These are phyloP conservation scores for Coptodon bakossiorum DNA, from an alignment of 2,113 vertebrate species.

Conservation along the genomic window DNA sequence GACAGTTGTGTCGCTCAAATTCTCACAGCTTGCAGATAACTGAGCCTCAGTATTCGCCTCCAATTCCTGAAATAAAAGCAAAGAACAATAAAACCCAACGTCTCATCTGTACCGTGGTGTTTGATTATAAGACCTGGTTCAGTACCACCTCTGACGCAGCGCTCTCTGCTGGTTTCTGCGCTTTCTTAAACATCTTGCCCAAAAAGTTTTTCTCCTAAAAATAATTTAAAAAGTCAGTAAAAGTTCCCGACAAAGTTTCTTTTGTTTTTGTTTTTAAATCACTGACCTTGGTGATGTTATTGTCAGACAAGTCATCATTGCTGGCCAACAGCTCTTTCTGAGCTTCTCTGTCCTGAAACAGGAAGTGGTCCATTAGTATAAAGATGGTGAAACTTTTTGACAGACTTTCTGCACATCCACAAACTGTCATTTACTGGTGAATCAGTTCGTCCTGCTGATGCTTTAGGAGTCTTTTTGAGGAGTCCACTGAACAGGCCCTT, in stretches of 20 bases:
- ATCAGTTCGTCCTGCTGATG: not conserved
- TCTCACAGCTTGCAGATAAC: constrained; percentile 19
- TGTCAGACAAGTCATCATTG: constrained; percentile 28
- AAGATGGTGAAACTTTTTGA: not conserved
- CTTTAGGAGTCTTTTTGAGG: constrained; percentile 41
- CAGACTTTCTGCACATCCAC: not conserved
- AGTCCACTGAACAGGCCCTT: constrained; percentile 34
- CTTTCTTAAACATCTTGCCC: constrained; percentile 51
- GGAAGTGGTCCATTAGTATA: fast-evolving
- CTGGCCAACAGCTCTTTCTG: constrained; percentile 16
- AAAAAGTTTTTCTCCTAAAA: constrained; percentile 55
- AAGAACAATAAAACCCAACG: not conserved
- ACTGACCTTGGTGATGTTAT: constrained; percentile 23
- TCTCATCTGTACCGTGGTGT: not conserved
- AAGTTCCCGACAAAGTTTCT: fast-evolving
- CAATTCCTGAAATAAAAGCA: constrained; percentile 11
- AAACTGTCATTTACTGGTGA: not conserved
- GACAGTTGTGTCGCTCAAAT: not conserved
- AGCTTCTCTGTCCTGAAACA: constrained; percentile 38
- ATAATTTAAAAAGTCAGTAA: not conserved
- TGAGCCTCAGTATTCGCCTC: not conserved
- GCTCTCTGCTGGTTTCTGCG: constrained; percentile 24
- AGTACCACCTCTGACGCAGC: constrained; percentile 17
- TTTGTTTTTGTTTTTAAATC: fast-evolving
- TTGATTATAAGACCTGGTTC: fast-evolving